Evolutionary conservation across 2,113 vertebrate genomes (phyloP).

Genomic region (Eurystomus gularis): DNA sequence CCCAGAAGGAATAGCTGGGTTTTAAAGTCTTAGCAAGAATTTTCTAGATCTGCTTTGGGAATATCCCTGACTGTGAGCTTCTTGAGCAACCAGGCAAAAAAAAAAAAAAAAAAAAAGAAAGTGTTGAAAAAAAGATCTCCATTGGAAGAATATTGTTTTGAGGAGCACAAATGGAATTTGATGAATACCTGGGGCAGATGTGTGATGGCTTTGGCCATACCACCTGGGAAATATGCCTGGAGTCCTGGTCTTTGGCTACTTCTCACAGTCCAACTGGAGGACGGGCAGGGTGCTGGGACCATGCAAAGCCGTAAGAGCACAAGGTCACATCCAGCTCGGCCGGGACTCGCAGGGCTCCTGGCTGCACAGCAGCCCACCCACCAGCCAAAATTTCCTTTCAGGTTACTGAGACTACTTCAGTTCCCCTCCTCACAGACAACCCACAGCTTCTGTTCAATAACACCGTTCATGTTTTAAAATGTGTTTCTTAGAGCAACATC

Average conservation of each 20-base stretch:
- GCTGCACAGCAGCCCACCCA: not conserved
- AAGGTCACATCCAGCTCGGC: accelerated
- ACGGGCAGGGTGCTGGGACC: not conserved
- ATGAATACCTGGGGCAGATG: not conserved
- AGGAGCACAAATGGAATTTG: not conserved
- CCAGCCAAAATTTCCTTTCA: not conserved
- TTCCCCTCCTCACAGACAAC: not conserved
- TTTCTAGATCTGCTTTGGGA: not conserved
- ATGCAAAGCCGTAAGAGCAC: accelerated
- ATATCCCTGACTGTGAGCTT: not conserved
- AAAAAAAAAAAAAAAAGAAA: not conserved
- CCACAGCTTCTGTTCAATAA: not conserved
- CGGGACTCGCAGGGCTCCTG: not conserved
- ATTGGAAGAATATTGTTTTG: not conserved
- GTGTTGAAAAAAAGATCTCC: not conserved
- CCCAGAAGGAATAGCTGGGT: not conserved
- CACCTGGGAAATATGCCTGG: not conserved
- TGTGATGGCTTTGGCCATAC: not conserved
- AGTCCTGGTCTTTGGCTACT: not conserved
- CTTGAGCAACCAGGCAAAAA: not conserved
- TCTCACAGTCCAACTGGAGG: not conserved
- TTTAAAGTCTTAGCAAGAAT: not conserved
- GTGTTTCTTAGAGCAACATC: not conserved
- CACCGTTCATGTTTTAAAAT: not conserved
- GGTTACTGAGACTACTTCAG: not conserved